Evolutionary conservation across 2,888 invertebrate genomes (phyloP), one percentile per base, ranked within the genome.

Genomic region (Tethea ocularis): DNA sequence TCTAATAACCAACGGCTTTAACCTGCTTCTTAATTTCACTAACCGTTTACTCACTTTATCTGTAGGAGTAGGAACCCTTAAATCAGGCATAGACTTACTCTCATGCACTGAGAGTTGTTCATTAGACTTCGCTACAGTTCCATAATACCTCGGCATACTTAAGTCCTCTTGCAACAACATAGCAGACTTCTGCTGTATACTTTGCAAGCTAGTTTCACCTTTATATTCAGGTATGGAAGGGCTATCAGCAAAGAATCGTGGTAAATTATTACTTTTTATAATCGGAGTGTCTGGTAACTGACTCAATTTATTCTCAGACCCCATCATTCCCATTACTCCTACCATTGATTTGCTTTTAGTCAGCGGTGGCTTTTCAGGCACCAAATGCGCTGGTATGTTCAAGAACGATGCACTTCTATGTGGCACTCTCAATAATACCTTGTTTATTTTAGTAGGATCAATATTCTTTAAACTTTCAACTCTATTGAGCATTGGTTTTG

Each of bases 91-190:
- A 0, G 93, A 93, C 56, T 91, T 93, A 57, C 93, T 93, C 57
- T 93, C 91, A 36, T 91, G 89, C 0, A 91, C 87, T 0, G 90
- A 77, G 2, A 78, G 62, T 38, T 38, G 38, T 6, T 38, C 38
- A 2, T n/a, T n/a, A 38, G 38, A 15, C 5, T 75, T 74, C 36
- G 89, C 87, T 0, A 89, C 80, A 1, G 90, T 84, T 0, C 95
- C 93, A 67, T 94, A 95, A 69, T 95, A 95, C 61, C 95, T 86
- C 0, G 95, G 95, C 95, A 95, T 95, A 22, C 95, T 94, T 58
- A 93, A 94, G 65, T 95, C 95, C 63, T 94, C 91, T 26, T 91
- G 87, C 36, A 90, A 89, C 83, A 90, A 84, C 66, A 88, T 65
- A 52, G 93, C 94, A 0, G 94, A 92, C 52, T 94, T 91, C 73